phyloP scores from a whole-genome alignment of 1,140 invertebrate species.

The Caenorhabditis inopinata region DNA sequence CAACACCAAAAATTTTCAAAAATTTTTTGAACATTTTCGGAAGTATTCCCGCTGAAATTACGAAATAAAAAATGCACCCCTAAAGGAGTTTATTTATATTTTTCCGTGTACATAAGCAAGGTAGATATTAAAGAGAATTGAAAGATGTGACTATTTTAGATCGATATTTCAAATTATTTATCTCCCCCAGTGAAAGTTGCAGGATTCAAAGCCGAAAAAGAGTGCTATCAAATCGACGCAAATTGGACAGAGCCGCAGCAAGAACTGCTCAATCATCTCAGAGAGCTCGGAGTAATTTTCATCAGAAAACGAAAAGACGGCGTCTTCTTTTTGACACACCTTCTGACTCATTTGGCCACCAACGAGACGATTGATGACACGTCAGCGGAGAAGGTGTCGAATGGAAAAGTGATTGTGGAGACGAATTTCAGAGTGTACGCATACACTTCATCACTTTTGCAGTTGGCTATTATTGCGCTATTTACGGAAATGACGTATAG shows the following conservation, averaged over 20 bases:
- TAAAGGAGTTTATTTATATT: too few relatives aligned
- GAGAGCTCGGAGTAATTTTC: constrained; percentile 95
- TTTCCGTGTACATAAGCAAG: too few relatives aligned
- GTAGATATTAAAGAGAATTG: too few relatives aligned
- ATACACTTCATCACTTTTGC: constrained; percentile 73
- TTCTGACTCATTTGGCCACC: constrained; percentile 45
- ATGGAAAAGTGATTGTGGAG: constrained; percentile 88
- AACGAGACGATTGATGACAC: neutral
- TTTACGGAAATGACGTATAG: constrained; percentile 54
- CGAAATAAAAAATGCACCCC: too few relatives aligned
- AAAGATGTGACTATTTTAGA: too few relatives aligned
- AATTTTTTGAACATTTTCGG: too few relatives aligned
- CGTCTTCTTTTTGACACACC: constrained; percentile 50
- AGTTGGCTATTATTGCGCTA: constrained; percentile 51
- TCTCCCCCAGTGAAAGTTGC: constrained; percentile 13
- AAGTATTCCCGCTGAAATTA: too few relatives aligned
- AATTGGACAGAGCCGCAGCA: constrained; percentile 44
- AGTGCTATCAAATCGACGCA: constrained; percentile 37
- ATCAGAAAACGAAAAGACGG: constrained; percentile 66
- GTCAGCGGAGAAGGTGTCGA: constrained; percentile 39
- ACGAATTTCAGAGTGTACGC: constrained; percentile 96
- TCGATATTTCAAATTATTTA: too few relatives aligned
- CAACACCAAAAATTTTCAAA: too few relatives aligned
- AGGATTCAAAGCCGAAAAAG: constrained; percentile 16
- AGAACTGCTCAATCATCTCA: constrained; percentile 84